A percentile compares a stretch with the other conserved stretches of the same genome.
phyloP scores from a whole-genome alignment of 2,888 invertebrate species.

The Criorhina ranunculi region DNA sequence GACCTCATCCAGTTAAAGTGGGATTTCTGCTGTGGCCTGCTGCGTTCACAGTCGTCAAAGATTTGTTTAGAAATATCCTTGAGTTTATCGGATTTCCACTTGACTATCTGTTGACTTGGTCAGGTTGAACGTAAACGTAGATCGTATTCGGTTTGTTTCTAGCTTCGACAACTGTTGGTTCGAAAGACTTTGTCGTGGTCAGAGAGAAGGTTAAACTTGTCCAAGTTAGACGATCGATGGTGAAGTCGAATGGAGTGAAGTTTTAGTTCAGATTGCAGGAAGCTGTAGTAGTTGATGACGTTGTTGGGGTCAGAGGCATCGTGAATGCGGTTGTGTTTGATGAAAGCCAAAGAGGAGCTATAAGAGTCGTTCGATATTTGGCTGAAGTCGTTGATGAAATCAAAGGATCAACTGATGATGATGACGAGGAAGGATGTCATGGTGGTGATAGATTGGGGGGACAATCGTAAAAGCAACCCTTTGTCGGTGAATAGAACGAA shows the following conservation, averaged over 20 bases:
- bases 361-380: slow-evolving; percentile 29
- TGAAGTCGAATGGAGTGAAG: slow-evolving; percentile 45
- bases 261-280: slow-evolving; percentile 32
- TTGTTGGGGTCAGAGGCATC: background rate
- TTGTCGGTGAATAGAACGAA: slow-evolving; percentile 55
- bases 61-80: slow-evolving; percentile 55
- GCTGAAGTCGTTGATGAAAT: slow-evolving; percentile 29
- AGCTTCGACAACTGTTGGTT: slow-evolving; percentile 35
- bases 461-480: slow-evolving; percentile 54
- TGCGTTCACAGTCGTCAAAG: slow-evolving; percentile 72
- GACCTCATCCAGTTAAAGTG: slow-evolving; percentile 82
- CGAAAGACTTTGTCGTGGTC: slow-evolving; percentile 65
- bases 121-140: slow-evolving; percentile 70
- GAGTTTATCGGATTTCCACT: slow-evolving; percentile 51
- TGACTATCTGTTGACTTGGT: slow-evolving; percentile 61
- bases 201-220: slow-evolving; percentile 75
- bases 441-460: slow-evolving; percentile 18
- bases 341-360: slow-evolving; percentile 46
- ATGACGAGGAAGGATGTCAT: background rate
- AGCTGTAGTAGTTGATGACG: slow-evolving; percentile 7
- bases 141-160: slow-evolving; percentile 7
- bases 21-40: slow-evolving; percentile 54
- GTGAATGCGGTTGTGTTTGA: slow-evolving; percentile 27
- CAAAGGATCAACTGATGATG: slow-evolving; percentile 35
- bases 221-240: slow-evolving; percentile 39